A percentile compares a stretch with the other conserved stretches of the same genome.
Conservation (phyloP, 2,888 invertebrate species). For the Trissonchulus sp. region DNA sequence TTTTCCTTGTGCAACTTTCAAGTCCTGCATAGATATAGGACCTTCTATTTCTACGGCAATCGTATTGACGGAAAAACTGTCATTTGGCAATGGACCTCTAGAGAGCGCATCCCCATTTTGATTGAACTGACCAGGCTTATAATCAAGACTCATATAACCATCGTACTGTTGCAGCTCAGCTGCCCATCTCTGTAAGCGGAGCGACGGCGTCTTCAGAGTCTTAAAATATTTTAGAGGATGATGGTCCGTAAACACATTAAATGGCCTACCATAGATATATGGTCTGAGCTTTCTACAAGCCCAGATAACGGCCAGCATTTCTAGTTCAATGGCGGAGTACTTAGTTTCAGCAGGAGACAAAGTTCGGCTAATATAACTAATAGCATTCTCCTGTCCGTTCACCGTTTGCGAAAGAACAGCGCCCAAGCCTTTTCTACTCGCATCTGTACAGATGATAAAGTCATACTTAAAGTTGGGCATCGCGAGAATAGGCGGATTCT, state of each 20-base stretch:
- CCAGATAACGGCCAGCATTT: not conserved
- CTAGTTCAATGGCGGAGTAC: not conserved
- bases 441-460: not conserved
- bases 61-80: not conserved
- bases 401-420: not conserved
- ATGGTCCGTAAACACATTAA: not conserved
- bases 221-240: not conserved
- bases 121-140: not conserved
- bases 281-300: not conserved
- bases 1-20: no score
- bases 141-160: not conserved
- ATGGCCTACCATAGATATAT: not conserved
- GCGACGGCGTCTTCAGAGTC: not conserved
- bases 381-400: not conserved
- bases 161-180: not conserved
- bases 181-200: not conserved
- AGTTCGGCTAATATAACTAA: not conserved
- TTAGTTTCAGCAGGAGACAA: conserved; percentile 8
- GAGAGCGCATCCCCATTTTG: not conserved
- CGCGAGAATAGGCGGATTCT: not conserved
- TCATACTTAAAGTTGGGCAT: not conserved
- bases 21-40: no score
- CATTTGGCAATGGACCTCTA: not conserved
- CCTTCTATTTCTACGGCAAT: no score
- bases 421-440: not conserved